Evolutionary conservation across 2,888 invertebrate genomes (phyloP).

Genomic region (Apeira syringaria): DNA sequence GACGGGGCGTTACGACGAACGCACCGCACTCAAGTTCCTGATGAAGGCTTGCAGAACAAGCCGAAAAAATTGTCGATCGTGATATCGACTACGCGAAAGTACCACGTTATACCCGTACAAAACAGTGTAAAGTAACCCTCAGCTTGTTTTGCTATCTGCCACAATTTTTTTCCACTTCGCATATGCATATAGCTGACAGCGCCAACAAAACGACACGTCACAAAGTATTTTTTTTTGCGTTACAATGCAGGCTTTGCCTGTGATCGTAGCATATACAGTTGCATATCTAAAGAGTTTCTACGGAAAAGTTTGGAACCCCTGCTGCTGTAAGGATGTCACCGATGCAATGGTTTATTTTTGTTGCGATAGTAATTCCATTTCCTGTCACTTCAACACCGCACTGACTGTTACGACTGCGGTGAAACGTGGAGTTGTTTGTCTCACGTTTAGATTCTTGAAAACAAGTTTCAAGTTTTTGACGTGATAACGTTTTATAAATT

Average conservation of each 20-base stretch:
- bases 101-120: no score
- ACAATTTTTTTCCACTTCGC: background rate
- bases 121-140: no score
- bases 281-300: constrained; percentile 43
- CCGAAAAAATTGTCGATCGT: no score
- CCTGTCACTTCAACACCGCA: constrained; percentile 18
- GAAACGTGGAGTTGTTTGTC: constrained; percentile 16
- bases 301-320: constrained; percentile 34
- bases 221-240: constrained; percentile 53
- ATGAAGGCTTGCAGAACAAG: no score
- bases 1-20: no score
- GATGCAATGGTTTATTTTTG: constrained; percentile 26
- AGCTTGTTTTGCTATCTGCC: no score
- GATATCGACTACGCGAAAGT: no score
- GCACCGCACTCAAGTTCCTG: no score
- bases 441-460: constrained; percentile 11
- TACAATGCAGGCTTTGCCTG: constrained; percentile 40
- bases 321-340: constrained; percentile 12
- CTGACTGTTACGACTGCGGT: constrained; percentile 11
- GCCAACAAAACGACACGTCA: constrained; percentile 51
- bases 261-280: background rate
- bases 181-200: background rate
- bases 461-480: no score
- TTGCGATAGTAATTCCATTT: constrained; percentile 28
- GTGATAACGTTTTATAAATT: no score